Conservation (phyloP, 2,113 vertebrate genomes). For the Ctenodactylus gundi region DNA sequence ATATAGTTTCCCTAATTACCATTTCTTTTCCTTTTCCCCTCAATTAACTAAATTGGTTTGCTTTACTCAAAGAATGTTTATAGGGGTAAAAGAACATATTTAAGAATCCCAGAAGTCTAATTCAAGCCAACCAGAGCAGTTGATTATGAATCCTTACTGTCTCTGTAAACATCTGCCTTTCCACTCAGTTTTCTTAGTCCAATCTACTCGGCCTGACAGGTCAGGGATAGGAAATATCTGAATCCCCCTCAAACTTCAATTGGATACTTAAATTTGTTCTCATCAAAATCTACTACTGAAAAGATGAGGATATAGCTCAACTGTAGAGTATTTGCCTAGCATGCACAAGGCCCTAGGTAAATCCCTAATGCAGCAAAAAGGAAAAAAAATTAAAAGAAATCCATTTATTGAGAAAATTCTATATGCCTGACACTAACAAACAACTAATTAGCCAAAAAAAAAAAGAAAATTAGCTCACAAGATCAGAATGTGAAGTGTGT, state of each 20-base stretch:
- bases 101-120: slow-evolving; percentile 1
- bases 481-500: not conserved
- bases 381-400: not conserved
- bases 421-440: not conserved
- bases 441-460: not conserved
- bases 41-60: slow-evolving; percentile 58
- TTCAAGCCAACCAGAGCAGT: not conserved
- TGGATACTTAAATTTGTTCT: not conserved
- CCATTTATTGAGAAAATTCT: not conserved
- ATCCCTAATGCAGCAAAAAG: no score
- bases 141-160: slow-evolving; percentile 55
- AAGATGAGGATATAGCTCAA: not conserved
- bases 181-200: not conserved
- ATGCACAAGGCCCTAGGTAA: not conserved
- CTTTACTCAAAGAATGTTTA: slow-evolving; percentile 67
- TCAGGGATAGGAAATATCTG: not conserved
- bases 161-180: slow-evolving; percentile 46
- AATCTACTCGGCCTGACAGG: not conserved
- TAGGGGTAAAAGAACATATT: slow-evolving; percentile 67
- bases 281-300: not conserved
- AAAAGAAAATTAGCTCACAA: not conserved
- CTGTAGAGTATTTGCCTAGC: no score
- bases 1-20: slow-evolving; percentile 13
- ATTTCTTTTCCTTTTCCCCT: slow-evolving; percentile 49
- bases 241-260: not conserved